phyloP scores from a whole-genome alignment of 2,113 vertebrate species.

The Xenopus laevis region DNA sequence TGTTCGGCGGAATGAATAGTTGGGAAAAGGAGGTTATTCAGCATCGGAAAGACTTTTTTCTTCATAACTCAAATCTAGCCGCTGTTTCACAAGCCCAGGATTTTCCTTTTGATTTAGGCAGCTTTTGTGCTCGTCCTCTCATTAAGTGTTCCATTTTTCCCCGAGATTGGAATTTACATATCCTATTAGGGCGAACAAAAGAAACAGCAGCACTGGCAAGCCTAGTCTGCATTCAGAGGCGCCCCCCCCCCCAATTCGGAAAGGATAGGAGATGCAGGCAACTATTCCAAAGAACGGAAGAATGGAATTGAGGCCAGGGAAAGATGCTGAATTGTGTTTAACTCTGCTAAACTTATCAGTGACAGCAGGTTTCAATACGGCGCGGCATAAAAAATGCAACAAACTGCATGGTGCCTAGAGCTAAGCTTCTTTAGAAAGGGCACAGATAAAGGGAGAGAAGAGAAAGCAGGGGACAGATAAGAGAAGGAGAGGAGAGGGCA shows the following conservation, averaged over 20 bases:
- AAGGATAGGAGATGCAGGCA: constrained; percentile 14
- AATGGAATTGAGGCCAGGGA: constrained; percentile 33
- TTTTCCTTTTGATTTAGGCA: constrained; percentile 32
- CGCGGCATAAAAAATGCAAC: constrained; percentile 24
- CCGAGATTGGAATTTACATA: constrained; percentile 39
- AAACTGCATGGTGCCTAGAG: constrained; percentile 1
- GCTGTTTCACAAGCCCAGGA: constrained; percentile 6
- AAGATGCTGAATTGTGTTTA: constrained; percentile 42
- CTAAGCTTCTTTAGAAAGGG: constrained; percentile 29
- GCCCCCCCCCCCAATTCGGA: no score
- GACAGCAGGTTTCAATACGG: constrained; percentile 38
- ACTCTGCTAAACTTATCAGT: constrained; percentile 33
- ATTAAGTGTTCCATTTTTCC: constrained; percentile 36
- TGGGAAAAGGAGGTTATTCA: constrained; percentile 1
- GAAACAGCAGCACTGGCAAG: constrained; percentile 11
- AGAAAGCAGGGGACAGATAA: constrained; percentile 32
- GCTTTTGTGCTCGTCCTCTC: constrained; percentile 34
- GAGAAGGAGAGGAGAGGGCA: constrained; percentile 4
- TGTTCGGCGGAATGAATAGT: background rate
- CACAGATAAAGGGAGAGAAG: constrained; percentile 25
- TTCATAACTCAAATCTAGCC: background rate
- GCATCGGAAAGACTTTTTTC: background rate
- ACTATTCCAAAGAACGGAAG: constrained; percentile 3
- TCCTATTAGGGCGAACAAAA: constrained; percentile 38
- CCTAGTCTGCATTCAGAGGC: background rate